Evolutionary conservation across 1,140 invertebrate species (phyloP).

Genomic region (Hermetia illucens): DNA sequence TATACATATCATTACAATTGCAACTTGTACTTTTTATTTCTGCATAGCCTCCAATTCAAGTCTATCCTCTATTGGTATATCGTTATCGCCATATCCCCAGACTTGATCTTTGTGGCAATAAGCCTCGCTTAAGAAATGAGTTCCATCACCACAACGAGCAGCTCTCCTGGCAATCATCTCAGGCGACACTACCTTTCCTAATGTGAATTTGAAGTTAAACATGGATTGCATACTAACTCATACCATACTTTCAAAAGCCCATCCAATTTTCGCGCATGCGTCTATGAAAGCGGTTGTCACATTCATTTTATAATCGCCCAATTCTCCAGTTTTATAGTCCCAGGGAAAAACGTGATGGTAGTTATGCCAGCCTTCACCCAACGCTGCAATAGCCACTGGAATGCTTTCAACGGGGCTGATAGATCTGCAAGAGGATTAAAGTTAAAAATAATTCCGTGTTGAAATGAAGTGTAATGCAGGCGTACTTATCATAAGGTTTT

Average conservation of each 20-base stretch:
- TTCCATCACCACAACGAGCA: slow-evolving; percentile 48
- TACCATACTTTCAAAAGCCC: slow-evolving; percentile 57
- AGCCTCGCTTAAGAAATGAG: slow-evolving; percentile 22
- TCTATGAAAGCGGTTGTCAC: slow-evolving; percentile 59
- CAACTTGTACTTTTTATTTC: too few relatives aligned
- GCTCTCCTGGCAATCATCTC: slow-evolving; percentile 47
- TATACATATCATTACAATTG: too few relatives aligned
- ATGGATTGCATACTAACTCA: too few relatives aligned
- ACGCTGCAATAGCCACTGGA: slow-evolving; percentile 49
- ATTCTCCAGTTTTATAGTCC: slow-evolving; percentile 78
- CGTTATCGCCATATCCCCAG: slow-evolving; percentile 44
- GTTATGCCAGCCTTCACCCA: slow-evolving; percentile 87
- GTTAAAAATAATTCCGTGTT: background rate
- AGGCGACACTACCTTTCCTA: slow-evolving; percentile 44
- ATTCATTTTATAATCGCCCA: slow-evolving; percentile 50
- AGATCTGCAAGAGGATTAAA: slow-evolving; percentile 33
- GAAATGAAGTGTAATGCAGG: background rate
- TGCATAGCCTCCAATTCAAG: slow-evolving; percentile 35
- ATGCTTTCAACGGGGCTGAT: slow-evolving; percentile 61
- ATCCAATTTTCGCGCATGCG: slow-evolving; percentile 51
- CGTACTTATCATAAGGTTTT: slow-evolving; percentile 77
- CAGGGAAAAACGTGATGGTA: slow-evolving; percentile 74
- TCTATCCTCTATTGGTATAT: slow-evolving; percentile 35
- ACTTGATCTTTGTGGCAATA: slow-evolving; percentile 27
- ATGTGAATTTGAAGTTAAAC: too few relatives aligned